phyloP scores from a whole-genome alignment of 2,888 invertebrate genomes.

The Hydriomena furcata region DNA sequence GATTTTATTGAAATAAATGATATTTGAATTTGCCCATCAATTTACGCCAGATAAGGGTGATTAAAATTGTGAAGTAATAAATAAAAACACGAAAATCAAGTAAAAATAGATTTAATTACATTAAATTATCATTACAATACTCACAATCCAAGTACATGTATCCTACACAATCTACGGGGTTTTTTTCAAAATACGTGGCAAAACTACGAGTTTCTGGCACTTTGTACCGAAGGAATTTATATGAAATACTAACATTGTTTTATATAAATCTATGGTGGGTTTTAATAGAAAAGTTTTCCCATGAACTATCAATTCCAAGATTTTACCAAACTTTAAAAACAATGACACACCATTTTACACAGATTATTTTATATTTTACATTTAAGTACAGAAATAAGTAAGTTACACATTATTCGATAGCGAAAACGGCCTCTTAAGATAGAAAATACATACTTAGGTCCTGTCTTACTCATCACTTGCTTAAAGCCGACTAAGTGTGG shows the following conservation, averaged over 20 bases:
- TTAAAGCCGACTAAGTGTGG: no score
- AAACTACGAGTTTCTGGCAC: constrained; percentile 50
- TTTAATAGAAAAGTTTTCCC: not conserved
- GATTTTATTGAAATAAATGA: no score
- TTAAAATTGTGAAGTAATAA: not conserved
- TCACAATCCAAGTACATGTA: constrained; percentile 53
- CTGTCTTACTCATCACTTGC: not conserved
- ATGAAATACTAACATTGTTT: not conserved
- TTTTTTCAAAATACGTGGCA: constrained; percentile 40
- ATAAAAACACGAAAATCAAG: constrained; percentile 41
- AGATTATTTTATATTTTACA: no score
- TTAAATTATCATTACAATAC: constrained; percentile 55
- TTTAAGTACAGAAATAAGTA: not conserved
- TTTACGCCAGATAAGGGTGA: no score
- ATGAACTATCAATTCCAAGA: constrained; percentile 11
- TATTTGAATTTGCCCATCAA: no score
- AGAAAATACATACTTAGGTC: not conserved
- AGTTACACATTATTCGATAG: not conserved
- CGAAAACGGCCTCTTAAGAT: not conserved
- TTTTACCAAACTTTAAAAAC: not conserved
- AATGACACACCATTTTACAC: no score
- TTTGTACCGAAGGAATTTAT: constrained; percentile 42
- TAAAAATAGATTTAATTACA: constrained; percentile 72
- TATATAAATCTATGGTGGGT: not conserved
- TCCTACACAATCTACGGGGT: constrained; percentile 48